Evolutionary conservation across 2,113 vertebrate genomes (phyloP).

Genomic region (Actenoides hombroni): DNA sequence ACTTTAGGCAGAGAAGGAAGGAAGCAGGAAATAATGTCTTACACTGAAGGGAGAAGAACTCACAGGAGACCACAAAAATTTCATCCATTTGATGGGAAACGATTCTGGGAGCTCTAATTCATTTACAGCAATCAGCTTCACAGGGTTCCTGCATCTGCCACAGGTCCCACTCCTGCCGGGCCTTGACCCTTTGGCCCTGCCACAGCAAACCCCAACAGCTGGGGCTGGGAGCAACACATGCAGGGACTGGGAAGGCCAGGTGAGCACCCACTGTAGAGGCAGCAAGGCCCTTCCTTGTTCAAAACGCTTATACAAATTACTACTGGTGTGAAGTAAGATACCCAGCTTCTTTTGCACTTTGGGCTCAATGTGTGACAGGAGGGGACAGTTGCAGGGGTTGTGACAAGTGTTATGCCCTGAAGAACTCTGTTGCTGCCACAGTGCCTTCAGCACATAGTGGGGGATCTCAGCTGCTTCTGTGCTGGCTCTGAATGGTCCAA

Average conservation of each 20-base stretch:
- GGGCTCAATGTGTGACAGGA: rapidly evolving
- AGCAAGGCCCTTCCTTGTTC: background rate
- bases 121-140: background rate
- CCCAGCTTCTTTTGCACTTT: no score
- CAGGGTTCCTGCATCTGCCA: background rate
- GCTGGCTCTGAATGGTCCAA: background rate
- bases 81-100: background rate
- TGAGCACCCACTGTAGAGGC: rapidly evolving
- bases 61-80: background rate
- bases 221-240: background rate
- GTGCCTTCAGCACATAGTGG: rapidly evolving
- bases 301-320: rapidly evolving
- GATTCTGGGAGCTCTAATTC: background rate
- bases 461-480: background rate
- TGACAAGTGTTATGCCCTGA: rapidly evolving
- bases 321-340: no score
- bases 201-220: rapidly evolving
- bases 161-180: background rate
- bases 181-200: background rate
- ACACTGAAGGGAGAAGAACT: background rate
- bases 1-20: background rate
- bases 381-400: rapidly evolving
- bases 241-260: rapidly evolving
- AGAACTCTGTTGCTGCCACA: rapidly evolving
- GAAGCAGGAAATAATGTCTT: background rate